A percentile compares a stretch with the other conserved stretches of the same genome.
These are phyloP conservation scores for Spondyliosoma cantharus DNA, from an alignment of 2,797 vertebrate genomes.

Conservation along the genomic window DNA sequence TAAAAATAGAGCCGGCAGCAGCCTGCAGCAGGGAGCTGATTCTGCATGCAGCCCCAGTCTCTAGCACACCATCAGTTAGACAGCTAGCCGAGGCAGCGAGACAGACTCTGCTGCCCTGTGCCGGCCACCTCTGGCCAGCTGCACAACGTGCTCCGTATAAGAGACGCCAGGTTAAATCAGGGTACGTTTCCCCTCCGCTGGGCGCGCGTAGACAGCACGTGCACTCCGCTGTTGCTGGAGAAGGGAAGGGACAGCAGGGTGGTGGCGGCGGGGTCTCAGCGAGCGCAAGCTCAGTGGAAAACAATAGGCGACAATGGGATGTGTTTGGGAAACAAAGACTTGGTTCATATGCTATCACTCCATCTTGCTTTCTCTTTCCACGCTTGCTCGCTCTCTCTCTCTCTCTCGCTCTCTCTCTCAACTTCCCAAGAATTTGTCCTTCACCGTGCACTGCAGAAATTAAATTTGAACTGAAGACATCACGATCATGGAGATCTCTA, in stretches of 20 bases:
- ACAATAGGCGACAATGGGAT: constrained; percentile 80
- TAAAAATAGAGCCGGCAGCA: constrained; percentile 83
- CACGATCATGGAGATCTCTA: constrained; percentile 26
- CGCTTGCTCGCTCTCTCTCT: constrained; percentile 6
- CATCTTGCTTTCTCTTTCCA: constrained; percentile 55
- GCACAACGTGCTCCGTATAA: constrained; percentile 48
- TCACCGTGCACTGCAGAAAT: constrained; percentile 19
- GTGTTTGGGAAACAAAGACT: constrained; percentile 80
- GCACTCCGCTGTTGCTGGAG: constrained; percentile 63
- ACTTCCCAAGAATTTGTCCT: constrained; percentile 38
- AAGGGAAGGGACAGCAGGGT: constrained; percentile 56
- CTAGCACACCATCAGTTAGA: constrained; percentile 75
- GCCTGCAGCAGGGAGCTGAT: constrained; percentile 82
- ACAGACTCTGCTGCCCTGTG: constrained; percentile 68
- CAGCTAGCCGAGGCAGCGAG: constrained; percentile 62
- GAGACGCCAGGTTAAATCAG: constrained; percentile 76
- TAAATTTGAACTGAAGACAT: constrained; percentile 14
- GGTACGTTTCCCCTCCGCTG: constrained; percentile 56
- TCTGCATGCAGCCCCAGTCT: constrained; percentile 83
- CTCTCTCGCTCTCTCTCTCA: constrained; percentile 9
- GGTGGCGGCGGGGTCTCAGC: constrained; percentile 57
- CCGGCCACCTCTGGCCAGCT: constrained; percentile 76
- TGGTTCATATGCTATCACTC: constrained; percentile 65
- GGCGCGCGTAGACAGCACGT: constrained; percentile 53
- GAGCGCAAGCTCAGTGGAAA: constrained; percentile 65